Percentiles rank a stretch among this genome's conserved stretches.
These are phyloP conservation scores for Cryptocephalus primarius DNA, from an alignment of 2,888 invertebrate species.

Conservation along the genomic window DNA sequence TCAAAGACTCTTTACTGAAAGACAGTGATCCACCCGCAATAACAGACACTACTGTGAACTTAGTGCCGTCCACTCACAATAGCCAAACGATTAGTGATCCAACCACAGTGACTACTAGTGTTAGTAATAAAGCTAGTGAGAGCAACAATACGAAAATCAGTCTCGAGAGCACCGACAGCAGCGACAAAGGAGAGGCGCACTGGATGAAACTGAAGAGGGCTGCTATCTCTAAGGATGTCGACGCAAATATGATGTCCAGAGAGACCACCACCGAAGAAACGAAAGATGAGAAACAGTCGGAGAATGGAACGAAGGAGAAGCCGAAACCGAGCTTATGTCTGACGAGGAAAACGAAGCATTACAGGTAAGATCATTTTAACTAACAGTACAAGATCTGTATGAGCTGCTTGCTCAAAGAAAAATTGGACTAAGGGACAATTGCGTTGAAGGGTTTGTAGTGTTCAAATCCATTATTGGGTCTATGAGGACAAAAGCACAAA, in stretches of 20 bases:
- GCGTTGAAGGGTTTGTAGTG: too few species aligned
- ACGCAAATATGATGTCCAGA: constrained; percentile 9
- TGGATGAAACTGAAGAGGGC: constrained; percentile 75
- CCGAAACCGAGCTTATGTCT: constrained; percentile 27
- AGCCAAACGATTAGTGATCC: neutral
- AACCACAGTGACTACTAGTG: constrained; percentile 9
- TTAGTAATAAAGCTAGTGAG: constrained; percentile 26
- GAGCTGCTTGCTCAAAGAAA: too few species aligned
- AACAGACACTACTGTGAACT: constrained; percentile 14
- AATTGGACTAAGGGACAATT: too few species aligned
- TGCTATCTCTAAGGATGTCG: constrained; percentile 43
- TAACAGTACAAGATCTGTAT: too few species aligned
- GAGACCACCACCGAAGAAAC: constrained; percentile 1
- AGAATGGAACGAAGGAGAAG: constrained; percentile 9
- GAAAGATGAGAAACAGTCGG: neutral
- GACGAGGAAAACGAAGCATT: constrained; percentile 48
- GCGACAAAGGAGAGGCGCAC: constrained; percentile 40
- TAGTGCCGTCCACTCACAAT: constrained; percentile 11
- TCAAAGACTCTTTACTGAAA: constrained; percentile 21
- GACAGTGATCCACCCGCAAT: constrained; percentile 20
- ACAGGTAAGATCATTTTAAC: constrained; percentile 30
- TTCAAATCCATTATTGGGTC: too few species aligned
- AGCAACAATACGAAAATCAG: constrained; percentile 8
- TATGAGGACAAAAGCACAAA: too few species aligned
- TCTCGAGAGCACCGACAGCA: constrained; percentile 24